Percentiles rank a stretch among this genome's conserved stretches.
Evolutionary conservation across 2,888 invertebrate species (phyloP).

Genomic region (Dascillus cervinus): DNA sequence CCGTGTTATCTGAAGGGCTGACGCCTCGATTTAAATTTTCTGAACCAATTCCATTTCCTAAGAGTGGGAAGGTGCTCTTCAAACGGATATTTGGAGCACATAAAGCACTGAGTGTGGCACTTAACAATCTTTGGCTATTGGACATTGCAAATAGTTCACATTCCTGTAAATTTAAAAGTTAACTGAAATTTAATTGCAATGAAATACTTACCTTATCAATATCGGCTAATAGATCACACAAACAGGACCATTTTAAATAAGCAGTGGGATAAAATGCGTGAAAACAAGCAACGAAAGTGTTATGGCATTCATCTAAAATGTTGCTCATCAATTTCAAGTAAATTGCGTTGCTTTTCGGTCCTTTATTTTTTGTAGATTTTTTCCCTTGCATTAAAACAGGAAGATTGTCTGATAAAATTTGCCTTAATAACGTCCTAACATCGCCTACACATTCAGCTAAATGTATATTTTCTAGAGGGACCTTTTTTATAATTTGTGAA

Average conservation of each 20-base stretch:
- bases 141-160: constrained; percentile 32
- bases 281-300: constrained; percentile 85
- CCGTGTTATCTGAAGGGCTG: constrained; percentile 63
- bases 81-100: constrained; percentile 70
- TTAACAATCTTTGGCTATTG: constrained; percentile 57
- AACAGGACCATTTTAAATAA: constrained; percentile 83
- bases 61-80: constrained; percentile 66
- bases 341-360: constrained; percentile 42
- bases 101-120: constrained; percentile 77
- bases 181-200: too few relatives aligned
- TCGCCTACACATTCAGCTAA: constrained; percentile 83
- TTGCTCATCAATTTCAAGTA: constrained; percentile 58
- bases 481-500: constrained; percentile 46
- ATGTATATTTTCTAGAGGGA: constrained; percentile 61
- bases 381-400: constrained; percentile 36
- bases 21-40: constrained; percentile 48
- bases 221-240: constrained; percentile 74
- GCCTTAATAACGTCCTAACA: constrained; percentile 70
- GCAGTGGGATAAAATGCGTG: constrained; percentile 95
- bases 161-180: constrained; percentile 34
- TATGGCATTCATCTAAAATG: constrained; percentile 83
- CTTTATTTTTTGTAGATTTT: constrained; percentile 41
- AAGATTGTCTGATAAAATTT: constrained; percentile 70
- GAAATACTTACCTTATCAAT: constrained; percentile 59
- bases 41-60: constrained; percentile 39